Percentiles rank a stretch among this genome's conserved stretches.
Evolutionary conservation across 2,113 vertebrate species (phyloP).

Genomic region (Halcyon senegalensis): DNA sequence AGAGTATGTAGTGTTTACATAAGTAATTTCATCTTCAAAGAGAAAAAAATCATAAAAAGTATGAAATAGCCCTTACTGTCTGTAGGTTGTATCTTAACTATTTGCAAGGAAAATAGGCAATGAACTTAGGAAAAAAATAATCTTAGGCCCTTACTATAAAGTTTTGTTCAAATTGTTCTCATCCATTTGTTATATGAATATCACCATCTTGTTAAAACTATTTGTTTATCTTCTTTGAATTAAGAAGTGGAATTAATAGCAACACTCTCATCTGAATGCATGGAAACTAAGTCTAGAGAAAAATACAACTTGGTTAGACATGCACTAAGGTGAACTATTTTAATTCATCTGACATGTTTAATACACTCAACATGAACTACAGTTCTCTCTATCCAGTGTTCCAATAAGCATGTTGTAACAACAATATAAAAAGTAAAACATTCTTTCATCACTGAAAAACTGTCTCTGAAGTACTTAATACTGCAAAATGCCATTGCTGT

Average conservation of each 20-base stretch:
- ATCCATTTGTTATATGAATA: neutral
- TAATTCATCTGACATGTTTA: neutral
- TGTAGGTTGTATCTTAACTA: neutral
- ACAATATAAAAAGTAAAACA: neutral
- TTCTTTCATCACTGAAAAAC: neutral
- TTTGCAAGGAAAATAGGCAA: neutral
- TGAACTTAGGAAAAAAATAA: neutral
- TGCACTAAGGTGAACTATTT: neutral
- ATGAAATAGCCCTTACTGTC: neutral
- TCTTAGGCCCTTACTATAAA: neutral
- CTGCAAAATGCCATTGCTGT: neutral
- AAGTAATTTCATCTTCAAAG: neutral
- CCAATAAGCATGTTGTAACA: neutral
- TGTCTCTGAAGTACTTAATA: neutral
- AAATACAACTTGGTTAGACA: neutral
- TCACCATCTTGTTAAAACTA: neutral
- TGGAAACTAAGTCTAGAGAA: neutral
- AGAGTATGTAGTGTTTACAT: neutral
- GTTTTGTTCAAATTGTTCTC: neutral
- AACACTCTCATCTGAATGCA: neutral
- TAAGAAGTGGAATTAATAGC: neutral
- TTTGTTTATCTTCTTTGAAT: neutral
- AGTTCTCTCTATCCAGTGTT: neutral
- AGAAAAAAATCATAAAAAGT: neutral
- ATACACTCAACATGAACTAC: neutral